Evolutionary conservation across 2,888 invertebrate genomes (phyloP), one percentile per base, ranked within the genome.

Genomic region (Bombylius major): DNA sequence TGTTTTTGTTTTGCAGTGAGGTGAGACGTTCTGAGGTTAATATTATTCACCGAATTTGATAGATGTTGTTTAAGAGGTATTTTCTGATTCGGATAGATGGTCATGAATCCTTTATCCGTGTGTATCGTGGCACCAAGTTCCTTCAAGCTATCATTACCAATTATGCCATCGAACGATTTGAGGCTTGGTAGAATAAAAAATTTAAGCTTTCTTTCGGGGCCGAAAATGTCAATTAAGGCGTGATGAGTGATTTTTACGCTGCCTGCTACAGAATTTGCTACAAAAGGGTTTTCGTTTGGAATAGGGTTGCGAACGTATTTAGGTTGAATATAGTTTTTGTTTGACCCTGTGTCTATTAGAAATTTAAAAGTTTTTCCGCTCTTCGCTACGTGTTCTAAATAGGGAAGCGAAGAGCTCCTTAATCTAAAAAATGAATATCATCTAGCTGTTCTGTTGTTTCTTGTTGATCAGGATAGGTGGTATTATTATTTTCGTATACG

Each of bases 391-490:
- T 54, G 48, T 52, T 62, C 59, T 32, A 60, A 51, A 42, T 62
- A 62, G 1, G 62, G 62, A 34, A 62, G 49, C 44, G 60, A 61
- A 59, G 62, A 62, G 56, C 50, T 47, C 1, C 46, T 61, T 59
- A 60, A 13, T 55, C 59, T 63, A 60, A 62, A 62, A 62, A 62
- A 62, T 60, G 47, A 34, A 23, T 23, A 23, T 23, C 23, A 3
- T 23, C 23, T 23, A 23, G 23, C 23, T 23, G 23, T 23, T 23
- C 23, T 1, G 23, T 23, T 23, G 23, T 23, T 23, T 23, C 23
- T 23, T 23, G 23, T 2, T 23, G 23, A 23, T 23, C 23, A 3
- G 23, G 23, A 3, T 23, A 23, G 23, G 23, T 49, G 32, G 60
- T 55, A n/a, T 47, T 44, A 33, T 48, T 5, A 9, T 33, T 9